Evolutionary conservation across 2,888 invertebrate genomes (phyloP), one percentile per base, ranked within the genome.

Genomic region (Notodonta ziczac): DNA sequence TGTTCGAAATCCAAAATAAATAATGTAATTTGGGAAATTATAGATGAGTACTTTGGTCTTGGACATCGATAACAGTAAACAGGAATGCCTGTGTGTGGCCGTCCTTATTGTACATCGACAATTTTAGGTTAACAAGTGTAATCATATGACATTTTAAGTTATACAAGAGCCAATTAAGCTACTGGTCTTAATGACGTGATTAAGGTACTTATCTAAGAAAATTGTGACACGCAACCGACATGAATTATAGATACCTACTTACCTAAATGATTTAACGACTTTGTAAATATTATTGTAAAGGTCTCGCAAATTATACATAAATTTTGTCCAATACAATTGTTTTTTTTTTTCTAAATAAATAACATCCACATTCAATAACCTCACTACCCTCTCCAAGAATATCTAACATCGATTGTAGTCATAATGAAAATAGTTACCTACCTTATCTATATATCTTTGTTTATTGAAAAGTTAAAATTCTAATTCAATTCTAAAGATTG

Each of bases 251-350:
- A 10, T 46, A 46, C n/a, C 13, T 46, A 46, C n/a, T 5, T 46
- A 44, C 2, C 24, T 24, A 24, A 44, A 44, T 56, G 5, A 44
- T 44, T 14, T 56, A 12, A 44, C 14, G 39, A 54, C 54, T 54
- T n/a, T 44, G 56, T 56, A 56, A 42, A 56, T 56, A 56, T 24
- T 56, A 44, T 24, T 56, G 56, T 56, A 44, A 56, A 56, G 24
- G 5, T 56, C 42, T 56, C 44, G 16, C 40, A 56, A 56, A 56
- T 56, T 44, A 56, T 44, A 56, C 56, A 56, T 44, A 56, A 44
- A 56, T 56, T 56, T 56, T 56, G 56, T 56, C 56, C 10, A 44
- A 56, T 16, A 44, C 10, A 44, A 12, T 44, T 44, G 24, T 24
- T 44, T 44, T 56, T 35, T 9, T 9, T 32, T 10, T 32, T n/a